phyloP scores from a whole-genome alignment of 2,888 invertebrate species.

The Cephalotes varians region DNA sequence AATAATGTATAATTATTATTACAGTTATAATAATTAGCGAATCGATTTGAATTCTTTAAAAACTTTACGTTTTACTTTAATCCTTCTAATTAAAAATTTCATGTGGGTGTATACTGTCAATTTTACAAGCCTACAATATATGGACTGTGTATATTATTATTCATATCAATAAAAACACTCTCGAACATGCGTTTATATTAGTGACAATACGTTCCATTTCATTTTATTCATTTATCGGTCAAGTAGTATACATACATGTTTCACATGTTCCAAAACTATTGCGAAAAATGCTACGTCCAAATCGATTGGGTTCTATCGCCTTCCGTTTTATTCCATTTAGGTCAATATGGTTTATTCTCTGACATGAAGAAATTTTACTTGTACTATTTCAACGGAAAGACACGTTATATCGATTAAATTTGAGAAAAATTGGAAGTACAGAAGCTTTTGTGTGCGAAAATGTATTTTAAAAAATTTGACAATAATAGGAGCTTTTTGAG shows the following conservation, averaged over 20 bases:
- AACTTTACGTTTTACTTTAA: background rate
- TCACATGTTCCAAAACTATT: background rate
- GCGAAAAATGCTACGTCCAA: background rate
- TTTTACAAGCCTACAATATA: background rate
- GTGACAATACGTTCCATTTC: background rate
- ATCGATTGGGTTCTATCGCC: background rate
- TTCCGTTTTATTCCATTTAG: background rate
- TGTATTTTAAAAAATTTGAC: background rate
- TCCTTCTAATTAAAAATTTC: background rate
- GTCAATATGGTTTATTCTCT: background rate
- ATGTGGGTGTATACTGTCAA: background rate
- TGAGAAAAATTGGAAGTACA: background rate
- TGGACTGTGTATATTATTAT: background rate
- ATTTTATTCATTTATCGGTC: background rate
- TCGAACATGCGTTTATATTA: background rate
- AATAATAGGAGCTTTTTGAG: background rate
- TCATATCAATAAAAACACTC: slow-evolving; percentile 9
- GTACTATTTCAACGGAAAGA: background rate
- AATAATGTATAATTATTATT: background rate
- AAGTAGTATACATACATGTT: background rate
- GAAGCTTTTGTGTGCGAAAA: background rate
- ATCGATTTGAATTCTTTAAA: background rate
- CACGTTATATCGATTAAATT: background rate
- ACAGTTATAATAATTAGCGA: background rate
- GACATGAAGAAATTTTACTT: background rate